These are phyloP conservation scores for Cervus canadensis DNA, from an alignment of 2,113 vertebrate genomes.

Conservation along the genomic window DNA sequence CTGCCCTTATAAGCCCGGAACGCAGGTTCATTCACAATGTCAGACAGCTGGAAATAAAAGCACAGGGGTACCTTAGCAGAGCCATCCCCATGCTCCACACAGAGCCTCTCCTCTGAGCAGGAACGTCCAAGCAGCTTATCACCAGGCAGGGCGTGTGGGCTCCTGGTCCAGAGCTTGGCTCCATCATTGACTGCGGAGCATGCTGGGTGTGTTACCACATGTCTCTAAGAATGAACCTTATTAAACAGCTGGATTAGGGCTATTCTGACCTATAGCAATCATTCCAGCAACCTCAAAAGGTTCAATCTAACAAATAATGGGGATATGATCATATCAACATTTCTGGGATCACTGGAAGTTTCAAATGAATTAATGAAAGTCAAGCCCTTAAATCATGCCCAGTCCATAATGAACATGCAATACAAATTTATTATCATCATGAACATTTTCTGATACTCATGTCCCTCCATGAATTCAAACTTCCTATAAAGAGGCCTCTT, in stretches of 20 bases:
- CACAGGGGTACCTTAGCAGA: rapidly evolving
- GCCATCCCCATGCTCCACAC: not conserved
- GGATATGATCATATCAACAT: not conserved
- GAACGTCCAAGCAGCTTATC: not conserved
- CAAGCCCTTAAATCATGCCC: not conserved
- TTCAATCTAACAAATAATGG: not conserved
- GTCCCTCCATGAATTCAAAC: not conserved
- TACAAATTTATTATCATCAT: not conserved
- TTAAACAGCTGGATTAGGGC: not conserved
- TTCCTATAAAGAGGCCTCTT: not conserved
- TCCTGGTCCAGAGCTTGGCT: not conserved
- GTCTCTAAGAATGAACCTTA: not conserved
- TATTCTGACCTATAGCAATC: not conserved
- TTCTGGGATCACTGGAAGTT: not conserved
- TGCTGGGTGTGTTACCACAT: too few relatives aligned
- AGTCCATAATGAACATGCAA: not conserved
- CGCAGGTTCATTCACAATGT: too few relatives aligned
- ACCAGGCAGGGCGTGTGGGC: rapidly evolving
- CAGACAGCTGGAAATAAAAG: not conserved
- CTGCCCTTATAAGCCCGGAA: too few relatives aligned
- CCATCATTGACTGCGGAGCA: rapidly evolving
- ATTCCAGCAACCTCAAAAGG: not conserved
- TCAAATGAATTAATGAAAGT: not conserved
- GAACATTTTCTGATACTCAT: not conserved
- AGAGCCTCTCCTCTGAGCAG: not conserved